phyloP scores from a whole-genome alignment of 2,888 invertebrate genomes.

The Coremacera marginata region DNA sequence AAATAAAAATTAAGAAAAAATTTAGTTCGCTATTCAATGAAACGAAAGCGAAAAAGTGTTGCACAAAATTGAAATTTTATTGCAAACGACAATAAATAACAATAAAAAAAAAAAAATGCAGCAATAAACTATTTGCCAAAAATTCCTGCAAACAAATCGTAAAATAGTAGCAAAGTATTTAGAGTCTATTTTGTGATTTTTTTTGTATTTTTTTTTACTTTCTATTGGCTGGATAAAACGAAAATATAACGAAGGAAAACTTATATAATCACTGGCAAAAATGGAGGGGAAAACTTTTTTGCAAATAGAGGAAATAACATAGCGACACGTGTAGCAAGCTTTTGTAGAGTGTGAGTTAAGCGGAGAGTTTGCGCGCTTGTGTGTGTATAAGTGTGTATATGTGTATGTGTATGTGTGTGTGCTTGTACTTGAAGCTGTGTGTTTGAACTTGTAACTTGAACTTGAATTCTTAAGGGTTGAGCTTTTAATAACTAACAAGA shows the following conservation, averaged over 20 bases:
- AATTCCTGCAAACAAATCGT: neutral
- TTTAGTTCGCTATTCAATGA: neutral
- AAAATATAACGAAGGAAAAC: neutral
- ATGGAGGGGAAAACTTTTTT: neutral
- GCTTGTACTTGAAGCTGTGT: constrained; percentile 12
- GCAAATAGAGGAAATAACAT: neutral
- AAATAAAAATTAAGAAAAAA: neutral
- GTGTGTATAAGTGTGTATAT: neutral
- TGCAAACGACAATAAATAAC: neutral
- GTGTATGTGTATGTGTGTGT: neutral
- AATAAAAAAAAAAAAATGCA: neutral
- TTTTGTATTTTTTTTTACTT: neutral
- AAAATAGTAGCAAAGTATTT: neutral
- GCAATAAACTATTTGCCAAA: neutral
- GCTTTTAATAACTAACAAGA: neutral
- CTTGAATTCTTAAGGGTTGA: constrained; percentile 21
- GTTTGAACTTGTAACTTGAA: constrained; percentile 33
- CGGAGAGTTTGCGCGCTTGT: neutral
- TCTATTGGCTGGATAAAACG: neutral
- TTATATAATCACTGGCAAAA: neutral
- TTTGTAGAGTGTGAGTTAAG: constrained; percentile 1
- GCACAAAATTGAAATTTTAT: neutral
- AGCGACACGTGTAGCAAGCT: constrained; percentile 2
- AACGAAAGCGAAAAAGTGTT: neutral
- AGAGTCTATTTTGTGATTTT: neutral